Conservation (phyloP, 2,113 vertebrate genomes). For the Genyomyrus donnyi region DNA sequence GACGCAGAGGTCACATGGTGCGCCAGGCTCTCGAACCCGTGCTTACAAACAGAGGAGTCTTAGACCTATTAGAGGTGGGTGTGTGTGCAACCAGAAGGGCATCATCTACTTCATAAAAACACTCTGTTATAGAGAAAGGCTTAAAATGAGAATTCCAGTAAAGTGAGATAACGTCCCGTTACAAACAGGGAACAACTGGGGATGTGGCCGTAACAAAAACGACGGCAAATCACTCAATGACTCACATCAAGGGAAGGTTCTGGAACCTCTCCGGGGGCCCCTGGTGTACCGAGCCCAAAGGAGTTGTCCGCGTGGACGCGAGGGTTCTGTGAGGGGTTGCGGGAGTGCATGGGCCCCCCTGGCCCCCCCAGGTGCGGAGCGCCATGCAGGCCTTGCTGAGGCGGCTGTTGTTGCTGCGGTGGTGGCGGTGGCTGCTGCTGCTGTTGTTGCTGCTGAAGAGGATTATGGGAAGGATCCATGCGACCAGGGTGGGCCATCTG, state of each 20-base stretch:
- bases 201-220: background rate
- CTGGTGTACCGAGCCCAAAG: conserved; percentile 61
- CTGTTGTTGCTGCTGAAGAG: conserved; percentile 60
- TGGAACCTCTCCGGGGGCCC: conserved; percentile 64
- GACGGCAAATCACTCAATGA: conserved; percentile 15
- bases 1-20: background rate
- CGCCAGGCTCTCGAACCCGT: too few relatives aligned
- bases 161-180: background rate
- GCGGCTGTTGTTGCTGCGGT: conserved; percentile 47
- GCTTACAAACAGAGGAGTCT: background rate
- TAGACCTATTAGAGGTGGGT: background rate
- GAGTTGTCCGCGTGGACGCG: conserved; percentile 57
- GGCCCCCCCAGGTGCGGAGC: conserved; percentile 56
- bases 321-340: conserved; percentile 61
- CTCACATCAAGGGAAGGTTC: conserved; percentile 85
- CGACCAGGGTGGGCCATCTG: conserved; percentile 66
- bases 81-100: background rate
- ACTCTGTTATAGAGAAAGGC: background rate
- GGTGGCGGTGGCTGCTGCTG: conserved; percentile 47
- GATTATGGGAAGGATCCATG: conserved; percentile 68
- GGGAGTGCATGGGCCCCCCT: conserved; percentile 61
- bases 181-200: background rate
- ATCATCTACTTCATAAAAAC: background rate
- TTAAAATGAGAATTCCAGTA: background rate
- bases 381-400: conserved; percentile 51